Evolutionary conservation across 2,888 invertebrate species (phyloP).

Genomic region (Ethmia dodecea): DNA sequence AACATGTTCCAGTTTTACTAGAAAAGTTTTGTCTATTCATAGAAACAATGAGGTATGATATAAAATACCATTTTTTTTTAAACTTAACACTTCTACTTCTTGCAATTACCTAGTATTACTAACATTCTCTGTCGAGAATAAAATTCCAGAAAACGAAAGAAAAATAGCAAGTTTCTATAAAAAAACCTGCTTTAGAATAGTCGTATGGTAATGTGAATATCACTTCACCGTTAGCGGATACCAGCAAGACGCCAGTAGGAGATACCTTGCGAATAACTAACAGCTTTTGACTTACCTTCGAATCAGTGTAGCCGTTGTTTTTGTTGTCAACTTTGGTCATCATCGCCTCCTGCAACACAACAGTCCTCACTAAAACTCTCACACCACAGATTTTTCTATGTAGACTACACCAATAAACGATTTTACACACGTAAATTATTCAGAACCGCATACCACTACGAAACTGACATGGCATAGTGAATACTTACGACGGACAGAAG

Average conservation of each 20-base stretch:
- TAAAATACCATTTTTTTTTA: too few species aligned
- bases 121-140: too few species aligned
- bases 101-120: too few species aligned
- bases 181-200: slow-evolving; percentile 15
- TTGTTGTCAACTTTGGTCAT: slow-evolving; percentile 79
- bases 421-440: slow-evolving; percentile 59
- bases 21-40: too few species aligned
- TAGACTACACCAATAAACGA: slow-evolving; percentile 47
- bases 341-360: slow-evolving; percentile 73
- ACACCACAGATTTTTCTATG: slow-evolving; percentile 47
- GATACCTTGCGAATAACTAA: slow-evolving; percentile 25
- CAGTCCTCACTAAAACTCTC: slow-evolving; percentile 53
- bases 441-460: slow-evolving; percentile 58
- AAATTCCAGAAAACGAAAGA: too few species aligned
- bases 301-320: slow-evolving; percentile 73
- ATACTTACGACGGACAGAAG: slow-evolving; percentile 25
- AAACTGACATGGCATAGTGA: slow-evolving; percentile 66
- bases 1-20: too few species aligned
- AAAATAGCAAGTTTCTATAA: slow-evolving; percentile 8
- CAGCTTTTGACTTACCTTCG: slow-evolving; percentile 68
- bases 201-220: slow-evolving; percentile 21
- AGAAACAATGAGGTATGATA: too few species aligned
- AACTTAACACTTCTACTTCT: too few species aligned
- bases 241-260: slow-evolving; percentile 23
- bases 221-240: slow-evolving; percentile 21